Conservation (phyloP, 2,888 invertebrate species). For the Dynastes tityus region DNA sequence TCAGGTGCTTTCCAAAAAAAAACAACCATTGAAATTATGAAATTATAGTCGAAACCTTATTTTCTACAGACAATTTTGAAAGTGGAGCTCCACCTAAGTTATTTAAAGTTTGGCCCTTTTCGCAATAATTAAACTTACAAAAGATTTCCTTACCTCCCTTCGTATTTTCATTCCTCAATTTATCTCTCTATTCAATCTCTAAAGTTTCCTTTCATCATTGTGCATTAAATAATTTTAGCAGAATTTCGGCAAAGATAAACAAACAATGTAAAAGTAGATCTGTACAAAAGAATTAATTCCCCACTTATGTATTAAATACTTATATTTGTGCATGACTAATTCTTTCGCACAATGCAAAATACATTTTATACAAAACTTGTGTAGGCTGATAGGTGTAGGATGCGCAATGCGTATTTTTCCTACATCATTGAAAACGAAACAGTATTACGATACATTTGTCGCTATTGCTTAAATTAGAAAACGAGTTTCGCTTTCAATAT, state of each 20-base stretch:
- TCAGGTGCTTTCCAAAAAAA: no score
- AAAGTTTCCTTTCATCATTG: conserved; percentile 13
- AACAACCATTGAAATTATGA: no score
- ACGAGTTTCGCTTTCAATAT: conserved; percentile 26
- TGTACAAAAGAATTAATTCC: conserved; percentile 12
- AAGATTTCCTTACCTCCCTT: no score
- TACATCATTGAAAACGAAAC: background rate
- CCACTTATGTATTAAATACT: background rate
- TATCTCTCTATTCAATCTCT: no score
- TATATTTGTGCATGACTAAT: background rate
- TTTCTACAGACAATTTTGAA: no score
- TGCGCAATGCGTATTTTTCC: conserved; percentile 17
- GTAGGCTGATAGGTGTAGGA: conserved; percentile 1
- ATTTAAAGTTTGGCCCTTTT: no score
- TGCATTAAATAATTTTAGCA: conserved; percentile 19
- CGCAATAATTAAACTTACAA: no score
- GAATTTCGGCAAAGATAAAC: conserved; percentile 33
- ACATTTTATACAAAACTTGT: conserved; percentile 14
- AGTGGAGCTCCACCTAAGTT: no score
- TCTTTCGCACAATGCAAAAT: conserved; percentile 8
- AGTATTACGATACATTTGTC: background rate
- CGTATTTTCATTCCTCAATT: no score
- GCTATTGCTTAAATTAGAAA: conserved; percentile 12
- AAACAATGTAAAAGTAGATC: conserved; percentile 28
- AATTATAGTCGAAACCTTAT: no score